Conservation (phyloP, 2,797 vertebrate genomes). For the Myotis pilosus region DNA sequence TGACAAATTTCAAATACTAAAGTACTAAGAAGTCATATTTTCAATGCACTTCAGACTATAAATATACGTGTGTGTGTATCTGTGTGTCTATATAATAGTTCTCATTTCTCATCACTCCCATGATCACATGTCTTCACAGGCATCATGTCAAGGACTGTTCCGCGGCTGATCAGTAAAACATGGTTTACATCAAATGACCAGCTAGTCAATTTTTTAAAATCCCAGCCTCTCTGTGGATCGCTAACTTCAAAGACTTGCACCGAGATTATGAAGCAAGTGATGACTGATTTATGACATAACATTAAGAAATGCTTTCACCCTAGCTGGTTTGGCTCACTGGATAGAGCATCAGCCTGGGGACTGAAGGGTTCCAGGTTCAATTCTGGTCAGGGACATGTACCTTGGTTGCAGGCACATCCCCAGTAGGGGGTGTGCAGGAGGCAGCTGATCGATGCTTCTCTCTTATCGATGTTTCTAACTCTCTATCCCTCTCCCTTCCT, state of each 20-base stretch:
- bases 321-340: too few relatives aligned
- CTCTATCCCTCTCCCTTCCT: too few relatives aligned
- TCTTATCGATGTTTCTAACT: too few relatives aligned
- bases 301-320: slow-evolving; percentile 72
- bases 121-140: slow-evolving; percentile 75
- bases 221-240: slow-evolving; percentile 68
- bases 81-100: background rate
- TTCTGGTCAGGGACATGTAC: too few relatives aligned
- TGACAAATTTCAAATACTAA: slow-evolving; percentile 68
- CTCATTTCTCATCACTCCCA: slow-evolving; percentile 66
- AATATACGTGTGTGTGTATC: background rate
- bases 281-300: slow-evolving; percentile 79
- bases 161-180: slow-evolving; percentile 87
- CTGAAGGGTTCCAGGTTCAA: too few relatives aligned
- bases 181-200: slow-evolving; percentile 80
- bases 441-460: too few relatives aligned
- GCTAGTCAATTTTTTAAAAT: slow-evolving; percentile 74
- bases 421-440: too few relatives aligned
- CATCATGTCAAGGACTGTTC: slow-evolving; percentile 80
- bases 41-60: slow-evolving; percentile 68
- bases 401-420: too few relatives aligned
- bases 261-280: slow-evolving; percentile 77
- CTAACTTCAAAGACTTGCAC: slow-evolving; percentile 78
- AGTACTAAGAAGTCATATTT: slow-evolving; percentile 60
- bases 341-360: too few relatives aligned